phyloP scores from a whole-genome alignment of 2,797 vertebrate species.

The Notolabrus celidotus region DNA sequence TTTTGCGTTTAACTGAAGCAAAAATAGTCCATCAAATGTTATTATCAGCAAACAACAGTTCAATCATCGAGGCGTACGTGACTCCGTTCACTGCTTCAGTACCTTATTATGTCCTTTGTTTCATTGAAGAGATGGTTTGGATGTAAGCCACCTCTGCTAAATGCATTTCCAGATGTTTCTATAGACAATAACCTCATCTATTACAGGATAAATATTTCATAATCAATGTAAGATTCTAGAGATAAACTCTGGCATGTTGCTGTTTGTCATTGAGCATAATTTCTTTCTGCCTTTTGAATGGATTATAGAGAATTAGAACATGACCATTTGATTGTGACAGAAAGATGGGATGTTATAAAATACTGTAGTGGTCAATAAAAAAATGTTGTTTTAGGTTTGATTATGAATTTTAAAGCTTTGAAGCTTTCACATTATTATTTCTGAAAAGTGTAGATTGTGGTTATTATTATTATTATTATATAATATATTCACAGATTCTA shows the following conservation, averaged over 20 bases:
- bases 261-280: slow-evolving; percentile 10
- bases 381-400: too few species aligned
- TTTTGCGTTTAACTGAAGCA: slow-evolving; percentile 4
- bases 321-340: too few species aligned
- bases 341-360: too few species aligned
- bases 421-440: too few species aligned
- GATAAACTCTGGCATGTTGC: slow-evolving; percentile 7
- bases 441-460: too few species aligned
- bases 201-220: slow-evolving; percentile 23
- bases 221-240: slow-evolving; percentile 36
- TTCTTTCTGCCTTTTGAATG: too few species aligned
- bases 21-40: slow-evolving; percentile 51
- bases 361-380: too few species aligned
- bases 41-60: slow-evolving; percentile 43
- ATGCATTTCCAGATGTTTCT: slow-evolving; percentile 42
- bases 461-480: too few species aligned
- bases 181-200: slow-evolving; percentile 48
- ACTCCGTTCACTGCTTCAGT: slow-evolving; percentile 58
- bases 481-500: too few species aligned
- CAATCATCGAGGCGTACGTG: slow-evolving; percentile 70
- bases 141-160: slow-evolving; percentile 52
- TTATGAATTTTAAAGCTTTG: too few species aligned
- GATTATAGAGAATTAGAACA: too few species aligned
- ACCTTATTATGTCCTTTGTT: slow-evolving; percentile 59
- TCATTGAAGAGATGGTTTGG: slow-evolving; percentile 56